Conservation (phyloP, 2,888 invertebrate genomes). For the Lepidochrysops patricia region DNA sequence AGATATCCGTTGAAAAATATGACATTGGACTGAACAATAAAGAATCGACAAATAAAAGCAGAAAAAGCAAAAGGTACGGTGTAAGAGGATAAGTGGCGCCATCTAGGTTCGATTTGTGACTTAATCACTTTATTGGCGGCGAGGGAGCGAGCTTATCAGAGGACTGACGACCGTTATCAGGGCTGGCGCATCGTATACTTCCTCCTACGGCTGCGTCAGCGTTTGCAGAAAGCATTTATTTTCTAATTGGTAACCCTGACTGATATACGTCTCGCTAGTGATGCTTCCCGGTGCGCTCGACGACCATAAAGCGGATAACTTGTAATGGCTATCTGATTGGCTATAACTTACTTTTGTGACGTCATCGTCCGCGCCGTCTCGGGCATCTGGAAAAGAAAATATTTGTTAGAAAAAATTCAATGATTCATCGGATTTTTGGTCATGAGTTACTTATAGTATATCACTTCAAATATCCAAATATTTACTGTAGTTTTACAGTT, state of each 20-base stretch:
- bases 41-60: neutral
- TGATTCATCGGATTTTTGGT: neutral
- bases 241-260: neutral
- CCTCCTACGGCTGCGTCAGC: neutral
- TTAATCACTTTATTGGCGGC: constrained; percentile 75
- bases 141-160: constrained; percentile 66
- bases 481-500: too few relatives aligned
- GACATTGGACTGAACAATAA: neutral
- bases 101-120: constrained; percentile 64
- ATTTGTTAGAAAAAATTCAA: neutral
- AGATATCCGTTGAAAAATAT: neutral
- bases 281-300: constrained; percentile 68
- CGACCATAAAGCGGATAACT: constrained; percentile 63
- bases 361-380: constrained; percentile 50
- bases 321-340: constrained; percentile 47
- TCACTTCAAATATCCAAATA: too few relatives aligned
- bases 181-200: neutral
- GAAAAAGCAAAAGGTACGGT: constrained; percentile 2
- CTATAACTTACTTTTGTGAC: constrained; percentile 51
- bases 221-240: neutral
- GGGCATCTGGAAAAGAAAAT: constrained; percentile 54
- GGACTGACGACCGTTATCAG: constrained; percentile 46
- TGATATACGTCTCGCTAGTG: constrained; percentile 26
- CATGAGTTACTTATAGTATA: too few relatives aligned
- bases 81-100: constrained; percentile 14